Conservation (phyloP, 2,113 vertebrate genomes). For the Argyrosomus japonicus region DNA sequence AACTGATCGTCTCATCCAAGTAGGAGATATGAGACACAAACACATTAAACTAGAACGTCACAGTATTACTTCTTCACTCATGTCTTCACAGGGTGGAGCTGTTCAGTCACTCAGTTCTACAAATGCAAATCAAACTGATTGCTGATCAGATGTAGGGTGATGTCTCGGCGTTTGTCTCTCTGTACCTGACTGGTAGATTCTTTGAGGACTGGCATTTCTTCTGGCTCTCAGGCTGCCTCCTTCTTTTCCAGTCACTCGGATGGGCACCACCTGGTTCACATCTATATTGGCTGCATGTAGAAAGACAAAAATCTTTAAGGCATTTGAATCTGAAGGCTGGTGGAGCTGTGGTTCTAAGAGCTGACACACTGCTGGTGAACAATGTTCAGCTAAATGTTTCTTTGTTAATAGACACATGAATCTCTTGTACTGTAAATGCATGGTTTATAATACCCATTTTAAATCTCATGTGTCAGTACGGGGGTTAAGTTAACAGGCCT, state of each 20-base stretch:
- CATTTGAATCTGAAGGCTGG: neutral
- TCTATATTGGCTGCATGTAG: constrained; percentile 85
- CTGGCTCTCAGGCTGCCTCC: constrained; percentile 82
- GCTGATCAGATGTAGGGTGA: too few species aligned
- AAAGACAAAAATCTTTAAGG: neutral
- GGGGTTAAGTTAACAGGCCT: neutral
- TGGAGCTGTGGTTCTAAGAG: neutral
- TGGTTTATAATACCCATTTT: neutral
- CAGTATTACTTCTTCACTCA: neutral
- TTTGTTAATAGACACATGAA: neutral
- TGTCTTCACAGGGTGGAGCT: constrained; percentile 13
- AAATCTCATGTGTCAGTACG: neutral
- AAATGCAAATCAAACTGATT: neutral
- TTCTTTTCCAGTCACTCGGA: constrained; percentile 83
- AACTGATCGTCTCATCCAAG: neutral
- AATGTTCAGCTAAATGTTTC: neutral
- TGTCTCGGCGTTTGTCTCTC: neutral
- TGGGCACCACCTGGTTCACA: constrained; percentile 85
- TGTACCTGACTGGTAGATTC: constrained; percentile 59
- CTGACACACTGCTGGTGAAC: neutral
- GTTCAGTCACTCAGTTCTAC: neutral
- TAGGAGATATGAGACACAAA: neutral
- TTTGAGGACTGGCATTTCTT: constrained; percentile 73
- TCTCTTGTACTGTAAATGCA: neutral
- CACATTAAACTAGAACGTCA: neutral